Evolutionary conservation across 2,113 vertebrate species (phyloP).

Genomic region (Psammodynastes pulverulentus): DNA sequence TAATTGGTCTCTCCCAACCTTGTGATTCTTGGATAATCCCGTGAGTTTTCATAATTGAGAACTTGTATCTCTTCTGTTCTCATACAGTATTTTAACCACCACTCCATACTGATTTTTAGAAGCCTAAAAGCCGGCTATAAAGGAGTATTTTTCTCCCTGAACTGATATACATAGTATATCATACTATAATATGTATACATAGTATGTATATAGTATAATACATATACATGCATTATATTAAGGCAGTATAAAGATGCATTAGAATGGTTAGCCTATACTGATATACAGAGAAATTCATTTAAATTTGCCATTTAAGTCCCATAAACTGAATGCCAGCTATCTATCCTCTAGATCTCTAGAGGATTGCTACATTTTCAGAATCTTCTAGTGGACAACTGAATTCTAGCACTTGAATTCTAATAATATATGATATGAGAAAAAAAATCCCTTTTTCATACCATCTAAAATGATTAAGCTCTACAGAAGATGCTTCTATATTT

Average conservation of each 20-base stretch:
- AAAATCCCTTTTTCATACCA: neutral
- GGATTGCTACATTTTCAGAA: neutral
- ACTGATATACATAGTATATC: no score
- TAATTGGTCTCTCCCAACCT: neutral
- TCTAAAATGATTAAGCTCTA: neutral
- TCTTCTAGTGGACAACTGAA: neutral
- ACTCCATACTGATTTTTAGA: neutral
- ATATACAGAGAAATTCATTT: no score
- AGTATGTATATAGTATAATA: no score
- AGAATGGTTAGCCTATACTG: no score
- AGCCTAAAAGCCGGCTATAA: neutral
- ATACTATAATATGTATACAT: no score
- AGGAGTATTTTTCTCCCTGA: no score
- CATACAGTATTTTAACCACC: neutral
- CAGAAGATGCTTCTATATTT: neutral
- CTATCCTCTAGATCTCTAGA: neutral
- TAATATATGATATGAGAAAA: neutral
- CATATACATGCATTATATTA: no score
- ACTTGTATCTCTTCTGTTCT: neutral
- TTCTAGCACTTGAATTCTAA: neutral
- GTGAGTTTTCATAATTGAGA: neutral
- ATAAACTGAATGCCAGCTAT: neutral
- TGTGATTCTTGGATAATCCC: neutral
- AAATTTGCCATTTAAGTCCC: no score
- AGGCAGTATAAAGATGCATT: no score